phyloP scores from a whole-genome alignment of 2,888 invertebrate species.

The Andrena camellia region DNA sequence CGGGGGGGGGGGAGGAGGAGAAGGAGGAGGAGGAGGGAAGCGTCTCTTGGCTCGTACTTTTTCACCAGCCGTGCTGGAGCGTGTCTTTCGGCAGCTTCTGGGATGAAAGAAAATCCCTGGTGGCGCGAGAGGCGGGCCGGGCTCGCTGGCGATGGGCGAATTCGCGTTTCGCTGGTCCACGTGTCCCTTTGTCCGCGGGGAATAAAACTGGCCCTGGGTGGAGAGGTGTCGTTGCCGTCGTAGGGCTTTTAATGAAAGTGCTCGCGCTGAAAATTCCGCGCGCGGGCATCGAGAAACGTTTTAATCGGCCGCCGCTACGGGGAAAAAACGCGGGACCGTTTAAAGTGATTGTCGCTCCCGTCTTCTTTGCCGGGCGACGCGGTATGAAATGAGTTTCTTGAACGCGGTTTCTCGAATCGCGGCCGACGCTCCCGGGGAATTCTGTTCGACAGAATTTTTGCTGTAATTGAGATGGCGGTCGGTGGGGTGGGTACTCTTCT shows the following conservation, averaged over 20 bases:
- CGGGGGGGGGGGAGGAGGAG: neutral
- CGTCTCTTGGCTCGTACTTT: constrained; percentile 5
- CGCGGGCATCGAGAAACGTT: constrained; percentile 55
- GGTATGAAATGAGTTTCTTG: constrained; percentile 55
- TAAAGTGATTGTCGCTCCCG: constrained; percentile 53
- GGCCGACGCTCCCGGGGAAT: constrained; percentile 39
- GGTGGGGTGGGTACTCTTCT: constrained; percentile 1
- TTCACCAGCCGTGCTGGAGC: constrained; percentile 12
- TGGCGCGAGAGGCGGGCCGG: constrained; percentile 37
- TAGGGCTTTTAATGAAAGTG: constrained; percentile 64
- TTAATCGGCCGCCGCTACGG: constrained; percentile 41
- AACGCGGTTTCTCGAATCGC: constrained; percentile 41
- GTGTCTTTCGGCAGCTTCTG: constrained; percentile 28
- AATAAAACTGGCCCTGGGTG: constrained; percentile 47
- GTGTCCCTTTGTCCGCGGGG: constrained; percentile 57
- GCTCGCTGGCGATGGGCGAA: constrained; percentile 24
- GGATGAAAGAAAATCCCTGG: constrained; percentile 49
- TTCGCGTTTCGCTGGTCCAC: constrained; percentile 39
- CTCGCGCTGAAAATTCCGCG: constrained; percentile 58
- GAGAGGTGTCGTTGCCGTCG: constrained; percentile 50
- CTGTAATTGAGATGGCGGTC: constrained; percentile 48
- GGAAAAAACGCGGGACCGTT: constrained; percentile 54
- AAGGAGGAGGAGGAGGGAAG: neutral
- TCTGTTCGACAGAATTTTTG: constrained; percentile 51
- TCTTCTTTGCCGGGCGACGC: constrained; percentile 23